Percentiles rank a stretch among this genome's conserved stretches.
phyloP scores from a whole-genome alignment of 2,113 vertebrate genomes.

The Chamaetylas fuelleborni region DNA sequence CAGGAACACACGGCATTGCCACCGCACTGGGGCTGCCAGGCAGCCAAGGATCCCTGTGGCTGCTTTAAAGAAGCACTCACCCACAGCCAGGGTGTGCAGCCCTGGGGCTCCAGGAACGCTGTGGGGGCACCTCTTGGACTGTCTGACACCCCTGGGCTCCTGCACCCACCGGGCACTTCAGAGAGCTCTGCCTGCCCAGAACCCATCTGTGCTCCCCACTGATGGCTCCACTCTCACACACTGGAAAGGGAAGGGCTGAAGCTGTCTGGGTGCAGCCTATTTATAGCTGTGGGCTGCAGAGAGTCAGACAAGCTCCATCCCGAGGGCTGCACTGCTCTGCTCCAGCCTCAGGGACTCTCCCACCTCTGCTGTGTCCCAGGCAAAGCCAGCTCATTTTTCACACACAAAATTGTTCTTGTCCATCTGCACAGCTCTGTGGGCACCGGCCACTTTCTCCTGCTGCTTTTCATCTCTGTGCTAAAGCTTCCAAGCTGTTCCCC shows the following conservation, averaged over 20 bases:
- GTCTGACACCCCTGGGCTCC: not conserved
- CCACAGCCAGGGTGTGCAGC: not conserved
- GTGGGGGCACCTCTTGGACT: fast-evolving
- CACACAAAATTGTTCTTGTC: not conserved
- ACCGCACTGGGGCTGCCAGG: not conserved
- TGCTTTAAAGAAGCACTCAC: not conserved
- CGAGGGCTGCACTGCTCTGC: not conserved
- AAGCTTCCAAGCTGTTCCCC: not conserved
- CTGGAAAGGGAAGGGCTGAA: not conserved
- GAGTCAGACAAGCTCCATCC: not conserved
- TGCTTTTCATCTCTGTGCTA: not conserved
- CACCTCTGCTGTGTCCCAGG: not conserved
- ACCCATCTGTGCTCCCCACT: fast-evolving
- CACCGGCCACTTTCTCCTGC: not conserved
- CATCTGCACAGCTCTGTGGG: not conserved
- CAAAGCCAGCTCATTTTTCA: not conserved
- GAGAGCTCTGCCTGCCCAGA: not conserved
- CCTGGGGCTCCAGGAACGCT: not conserved
- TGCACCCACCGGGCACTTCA: fast-evolving
- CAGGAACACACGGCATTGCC: not conserved
- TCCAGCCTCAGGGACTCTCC: fast-evolving
- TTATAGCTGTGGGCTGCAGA: not conserved
- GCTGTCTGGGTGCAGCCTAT: not conserved
- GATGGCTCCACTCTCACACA: fast-evolving
- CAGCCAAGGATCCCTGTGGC: not conserved